phyloP scores from a whole-genome alignment of 2,797 vertebrate species.

The Nyctalus aviator region DNA sequence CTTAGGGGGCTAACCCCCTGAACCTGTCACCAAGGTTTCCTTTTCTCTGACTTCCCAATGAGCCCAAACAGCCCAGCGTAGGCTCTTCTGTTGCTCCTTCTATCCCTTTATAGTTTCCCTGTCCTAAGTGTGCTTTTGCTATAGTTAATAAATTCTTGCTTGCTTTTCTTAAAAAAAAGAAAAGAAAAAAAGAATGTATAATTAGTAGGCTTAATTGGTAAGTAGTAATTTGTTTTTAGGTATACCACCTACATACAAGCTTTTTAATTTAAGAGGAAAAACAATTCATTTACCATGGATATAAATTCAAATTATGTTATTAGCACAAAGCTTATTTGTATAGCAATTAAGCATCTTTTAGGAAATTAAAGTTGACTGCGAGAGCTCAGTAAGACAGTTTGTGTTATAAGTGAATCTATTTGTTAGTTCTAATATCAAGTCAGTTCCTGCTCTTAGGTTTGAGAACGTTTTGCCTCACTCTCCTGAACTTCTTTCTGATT shows the following conservation, averaged over 20 bases:
- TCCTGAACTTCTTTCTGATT: conserved; percentile 39
- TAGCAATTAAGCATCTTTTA: neutral
- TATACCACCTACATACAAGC: neutral
- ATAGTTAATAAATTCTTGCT: no score
- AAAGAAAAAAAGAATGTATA: neutral
- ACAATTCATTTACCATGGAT: neutral
- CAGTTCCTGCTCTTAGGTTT: neutral
- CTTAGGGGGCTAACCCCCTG: no score
- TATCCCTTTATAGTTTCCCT: no score
- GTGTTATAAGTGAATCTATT: conserved; percentile 26
- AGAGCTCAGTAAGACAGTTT: conserved; percentile 37
- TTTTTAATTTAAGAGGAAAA: conserved; percentile 47
- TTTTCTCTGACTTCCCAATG: no score
- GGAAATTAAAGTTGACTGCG: conserved; percentile 50
- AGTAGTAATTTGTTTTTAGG: conserved; percentile 14
- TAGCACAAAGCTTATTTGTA: conserved; percentile 6
- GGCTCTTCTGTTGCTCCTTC: no score
- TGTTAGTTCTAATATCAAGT: conserved; percentile 51
- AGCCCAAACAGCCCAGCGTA: no score
- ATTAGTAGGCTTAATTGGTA: conserved; percentile 8
- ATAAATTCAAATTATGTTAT: conserved; percentile 32
- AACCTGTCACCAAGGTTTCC: no score
- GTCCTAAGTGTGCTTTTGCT: no score
- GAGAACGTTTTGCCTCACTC: conserved; percentile 21
- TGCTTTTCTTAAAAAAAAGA: no score